Evolutionary conservation across 2,113 vertebrate genomes (phyloP), one percentile per base, ranked within the genome.

Genomic region (Zeus faber): DNA sequence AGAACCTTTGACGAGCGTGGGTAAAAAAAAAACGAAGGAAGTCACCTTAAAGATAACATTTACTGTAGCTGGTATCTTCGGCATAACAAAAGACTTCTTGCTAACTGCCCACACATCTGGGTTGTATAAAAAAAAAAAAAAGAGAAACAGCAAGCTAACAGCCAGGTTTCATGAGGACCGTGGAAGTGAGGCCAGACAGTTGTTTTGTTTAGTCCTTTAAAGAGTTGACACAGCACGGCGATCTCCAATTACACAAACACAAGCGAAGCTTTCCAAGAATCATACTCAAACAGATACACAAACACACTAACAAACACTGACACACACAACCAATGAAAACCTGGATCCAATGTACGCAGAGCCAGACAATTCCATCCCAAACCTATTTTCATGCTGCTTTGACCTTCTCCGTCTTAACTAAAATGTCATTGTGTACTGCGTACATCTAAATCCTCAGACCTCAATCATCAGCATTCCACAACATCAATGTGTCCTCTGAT

Each of bases 171-270:
- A 25, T 24, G 31, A 44, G 40, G 6, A 20, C 20, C 33, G 21
- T 21, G 26, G 24, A 24, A 26, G 24, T 10, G 22, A 8, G 16
- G 43, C 14, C 17, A 58, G 55, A 39, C 2, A 25, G 9, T 2
- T n/a, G 40, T 22, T 72, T 45, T 52, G 48, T 44, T 18, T 17
- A 37, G 16, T 27, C 22, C 3, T 62, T 46, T 37, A 54, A 69
- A 62, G 23, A 10, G 18, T 44, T n/a, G n/a, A n/a, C n/a, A n/a
- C 33, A 37, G n/a, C 8, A n/a, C 33, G 13, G 1, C 13, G 33
- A 44, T 18, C 20, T 18, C 20, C 41, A n/a, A 17, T 37, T 9
- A 44, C 21, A 17, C 16, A 22, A 16, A 44, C 31, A 33, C 33
- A n/a, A n/a, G 11, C 13, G 11, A 37, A 7, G 41, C 41, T 10